Conservation (phyloP, 2,888 invertebrate genomes). For the Pedicia rivosa region DNA sequence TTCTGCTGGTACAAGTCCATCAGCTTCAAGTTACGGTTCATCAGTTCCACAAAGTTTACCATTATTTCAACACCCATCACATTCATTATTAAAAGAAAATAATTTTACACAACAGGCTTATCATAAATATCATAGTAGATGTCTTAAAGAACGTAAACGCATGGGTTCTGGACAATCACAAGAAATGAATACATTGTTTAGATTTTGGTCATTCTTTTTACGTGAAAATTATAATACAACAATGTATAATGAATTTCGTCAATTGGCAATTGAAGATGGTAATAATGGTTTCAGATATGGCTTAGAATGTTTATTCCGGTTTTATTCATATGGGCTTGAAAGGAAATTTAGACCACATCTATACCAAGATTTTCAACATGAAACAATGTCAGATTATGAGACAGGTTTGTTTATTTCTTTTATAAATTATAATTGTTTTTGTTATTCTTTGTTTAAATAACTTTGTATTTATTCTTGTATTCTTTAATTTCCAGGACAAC, state of each 20-base stretch:
- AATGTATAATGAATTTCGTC: slow-evolving; percentile 93
- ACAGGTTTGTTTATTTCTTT: slow-evolving; percentile 40
- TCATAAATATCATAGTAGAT: slow-evolving; percentile 87
- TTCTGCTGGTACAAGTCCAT: slow-evolving; percentile 62
- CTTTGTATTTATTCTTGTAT: slow-evolving; percentile 1
- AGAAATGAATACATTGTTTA: slow-evolving; percentile 98
- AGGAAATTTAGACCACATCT: slow-evolving; percentile 88
- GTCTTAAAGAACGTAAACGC: slow-evolving; percentile 77
- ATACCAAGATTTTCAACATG: slow-evolving; percentile 89
- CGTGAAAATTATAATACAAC: slow-evolving; percentile 94
- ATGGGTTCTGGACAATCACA: slow-evolving; percentile 89
- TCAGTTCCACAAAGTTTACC: slow-evolving; percentile 70
- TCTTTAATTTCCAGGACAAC: slow-evolving; percentile 50
- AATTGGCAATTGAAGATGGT: slow-evolving; percentile 88
- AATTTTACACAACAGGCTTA: slow-evolving; percentile 97
- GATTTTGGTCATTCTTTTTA: slow-evolving; percentile 99
- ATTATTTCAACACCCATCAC: slow-evolving; percentile 91
- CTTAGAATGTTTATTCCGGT: slow-evolving; percentile 81
- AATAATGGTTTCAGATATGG: slow-evolving; percentile 75
- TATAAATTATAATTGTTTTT: background rate
- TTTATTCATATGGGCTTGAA: slow-evolving; percentile 95
- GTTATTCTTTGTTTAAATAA: slow-evolving; percentile 3
- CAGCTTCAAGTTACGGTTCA: slow-evolving; percentile 59
- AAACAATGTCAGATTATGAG: slow-evolving; percentile 81
- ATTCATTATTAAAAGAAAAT: slow-evolving; percentile 85